A percentile compares a stretch with the other conserved stretches of the same genome.
Conservation (phyloP, 2,797 vertebrate species). For the Iguana delicatissima region DNA sequence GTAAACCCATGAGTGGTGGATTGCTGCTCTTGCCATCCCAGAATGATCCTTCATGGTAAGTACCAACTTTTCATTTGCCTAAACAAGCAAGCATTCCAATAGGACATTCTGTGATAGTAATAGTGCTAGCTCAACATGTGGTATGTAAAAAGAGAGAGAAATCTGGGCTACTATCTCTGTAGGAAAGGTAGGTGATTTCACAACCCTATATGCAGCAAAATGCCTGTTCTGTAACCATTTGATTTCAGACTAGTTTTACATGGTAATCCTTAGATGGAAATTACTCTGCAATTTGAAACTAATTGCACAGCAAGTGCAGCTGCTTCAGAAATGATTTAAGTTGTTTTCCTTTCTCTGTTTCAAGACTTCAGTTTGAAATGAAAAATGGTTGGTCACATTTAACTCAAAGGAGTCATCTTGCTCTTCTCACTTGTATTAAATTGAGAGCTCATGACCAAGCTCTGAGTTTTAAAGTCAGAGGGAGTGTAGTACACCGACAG, state of each 20-base stretch:
- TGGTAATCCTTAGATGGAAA: not conserved
- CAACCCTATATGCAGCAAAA: not conserved
- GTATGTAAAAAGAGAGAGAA: not conserved
- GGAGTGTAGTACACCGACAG: not conserved
- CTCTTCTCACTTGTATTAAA: not conserved
- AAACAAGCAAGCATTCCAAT: not conserved
- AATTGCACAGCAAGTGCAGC: not conserved
- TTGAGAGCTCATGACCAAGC: not conserved
- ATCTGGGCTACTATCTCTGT: not conserved
- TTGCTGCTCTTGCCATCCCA: no score
- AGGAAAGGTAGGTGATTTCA: no score
- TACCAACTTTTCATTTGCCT: no score
- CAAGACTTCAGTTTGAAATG: not conserved
- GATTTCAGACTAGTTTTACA: no score
- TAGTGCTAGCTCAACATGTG: no score
- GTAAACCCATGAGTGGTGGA: no score
- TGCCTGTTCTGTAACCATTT: not conserved
- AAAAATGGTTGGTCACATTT: not conserved
- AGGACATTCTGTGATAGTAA: not conserved
- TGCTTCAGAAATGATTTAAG: conserved; percentile 18
- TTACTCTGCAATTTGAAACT: not conserved
- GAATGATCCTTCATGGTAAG: no score
- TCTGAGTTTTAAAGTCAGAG: not conserved
- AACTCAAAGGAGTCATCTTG: not conserved
- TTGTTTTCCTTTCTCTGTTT: not conserved